These are phyloP conservation scores for Aspidiotus destructor DNA, from an alignment of 2,888 invertebrate species.

Conservation along the genomic window DNA sequence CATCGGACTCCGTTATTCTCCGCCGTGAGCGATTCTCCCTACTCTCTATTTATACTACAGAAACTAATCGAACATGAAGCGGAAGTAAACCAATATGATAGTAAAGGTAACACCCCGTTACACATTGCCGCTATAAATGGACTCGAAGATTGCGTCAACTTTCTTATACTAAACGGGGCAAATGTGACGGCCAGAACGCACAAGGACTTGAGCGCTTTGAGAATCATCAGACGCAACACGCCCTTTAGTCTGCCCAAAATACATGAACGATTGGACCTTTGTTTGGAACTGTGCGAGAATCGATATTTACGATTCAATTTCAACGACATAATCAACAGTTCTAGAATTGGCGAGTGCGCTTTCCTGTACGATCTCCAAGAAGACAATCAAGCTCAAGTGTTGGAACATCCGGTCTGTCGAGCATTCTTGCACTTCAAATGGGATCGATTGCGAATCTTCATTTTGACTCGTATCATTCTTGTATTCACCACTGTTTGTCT, in stretches of 20 bases:
- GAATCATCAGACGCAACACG: conserved; percentile 74
- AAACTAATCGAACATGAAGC: too few species aligned
- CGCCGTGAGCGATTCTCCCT: too few species aligned
- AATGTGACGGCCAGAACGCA: conserved; percentile 62
- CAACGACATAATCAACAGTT: not conserved
- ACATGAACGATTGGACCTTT: conserved; percentile 68
- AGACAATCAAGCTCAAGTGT: conserved; percentile 76
- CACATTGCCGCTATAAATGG: too few species aligned
- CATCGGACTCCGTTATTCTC: too few species aligned
- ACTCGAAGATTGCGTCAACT: too few species aligned
- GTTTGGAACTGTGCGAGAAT: conserved; percentile 50
- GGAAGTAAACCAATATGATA: too few species aligned
- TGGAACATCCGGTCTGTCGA: conserved; percentile 76
- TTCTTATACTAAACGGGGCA: too few species aligned
- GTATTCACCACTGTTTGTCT: not conserved
- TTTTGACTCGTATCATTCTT: conserved; percentile 53
- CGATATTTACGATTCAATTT: not conserved
- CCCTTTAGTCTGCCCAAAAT: conserved; percentile 76
- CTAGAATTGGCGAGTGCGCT: conserved; percentile 59
- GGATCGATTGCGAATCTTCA: conserved; percentile 82
- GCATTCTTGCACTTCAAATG: conserved; percentile 80
- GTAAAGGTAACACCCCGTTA: too few species aligned
- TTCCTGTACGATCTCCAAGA: conserved; percentile 78
- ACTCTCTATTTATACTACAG: too few species aligned
- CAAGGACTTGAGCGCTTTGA: conserved; percentile 74